Base-by-base conservation (phyloP, 2,797 vertebrate genomes). In the Geotrypetes seraphini region DNA sequence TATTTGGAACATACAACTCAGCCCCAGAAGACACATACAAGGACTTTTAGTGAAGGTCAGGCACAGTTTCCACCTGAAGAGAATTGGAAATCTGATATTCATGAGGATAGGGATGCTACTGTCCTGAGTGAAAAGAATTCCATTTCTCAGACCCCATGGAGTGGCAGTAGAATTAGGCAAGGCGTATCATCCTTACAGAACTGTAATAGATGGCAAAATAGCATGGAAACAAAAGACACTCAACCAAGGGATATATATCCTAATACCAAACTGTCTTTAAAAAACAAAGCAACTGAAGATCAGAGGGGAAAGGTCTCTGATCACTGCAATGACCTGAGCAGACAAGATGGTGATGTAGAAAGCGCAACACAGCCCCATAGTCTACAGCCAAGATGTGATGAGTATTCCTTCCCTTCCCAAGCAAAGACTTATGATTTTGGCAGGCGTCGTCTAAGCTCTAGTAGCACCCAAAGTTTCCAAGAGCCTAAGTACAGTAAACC, bases 401-500 rank as follows among this genome's bases (percentile, higher is more conserved):
- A 75, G 1, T 30, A 31, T 1, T 20, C 34, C 16, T 59, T 53
- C 19, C 39, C 39, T 0, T 31, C 46, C 6, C 54, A 45, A 17
- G 62, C 46, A 19, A 66, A 62, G 37, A 10, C 23, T 2, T 42
- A 35, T 1, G 79, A 90, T 19, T 76, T 78, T 0, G 63, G 39
- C 57, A 81, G 61, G 70, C 90, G 67, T 68, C 74, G 16, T 47
- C 71, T 15, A 60, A 90, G 71, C 78, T 89, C 60, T 47, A 80
- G 77, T 37, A 66, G 69, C 25, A 15, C 47, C 19, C 40, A 62
- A 0, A 53, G 57, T 23, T 32, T 49, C 22, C 60, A 51, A 24
- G 53, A 53, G 51, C 2, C 25, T 15, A 53, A 52, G 20, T 57
- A 35, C 1, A 24, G 64, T 33, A 77, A 53, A 33, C 16, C 39